phyloP scores from a whole-genome alignment of 1,140 invertebrate species.

The Trypoxylus dichotomus region DNA sequence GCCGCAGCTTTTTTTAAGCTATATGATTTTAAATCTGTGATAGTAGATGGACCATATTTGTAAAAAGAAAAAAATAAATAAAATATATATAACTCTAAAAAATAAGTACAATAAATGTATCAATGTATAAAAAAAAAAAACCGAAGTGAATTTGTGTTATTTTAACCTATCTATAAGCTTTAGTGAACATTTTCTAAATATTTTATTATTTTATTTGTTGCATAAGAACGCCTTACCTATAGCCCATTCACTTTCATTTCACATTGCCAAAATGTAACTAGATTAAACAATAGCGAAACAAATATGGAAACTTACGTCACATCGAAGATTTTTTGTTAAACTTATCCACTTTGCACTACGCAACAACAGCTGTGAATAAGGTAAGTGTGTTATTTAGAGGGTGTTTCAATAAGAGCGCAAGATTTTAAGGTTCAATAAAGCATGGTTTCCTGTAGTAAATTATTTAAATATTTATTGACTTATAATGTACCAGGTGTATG shows the following conservation, averaged over 20 bases:
- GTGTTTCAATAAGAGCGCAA: no score
- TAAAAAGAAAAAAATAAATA: conserved; percentile 45
- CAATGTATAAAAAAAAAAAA: conserved; percentile 40
- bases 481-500: no score
- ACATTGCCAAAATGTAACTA: no score
- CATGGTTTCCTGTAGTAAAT: no score
- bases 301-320: no score
- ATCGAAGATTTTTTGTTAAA: no score
- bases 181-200: neutral
- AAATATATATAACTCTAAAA: conserved; percentile 45
- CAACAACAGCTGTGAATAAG: no score
- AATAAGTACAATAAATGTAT: conserved; percentile 52
- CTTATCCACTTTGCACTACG: no score
- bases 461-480: no score
- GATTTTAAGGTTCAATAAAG: no score
- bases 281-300: neutral
- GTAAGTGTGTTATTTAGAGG: no score
- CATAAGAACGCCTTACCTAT: neutral
- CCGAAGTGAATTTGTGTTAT: neutral
- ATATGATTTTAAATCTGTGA: conserved; percentile 53
- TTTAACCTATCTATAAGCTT: neutral
- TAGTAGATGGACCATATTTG: conserved; percentile 55
- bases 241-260: no score
- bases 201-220: neutral
- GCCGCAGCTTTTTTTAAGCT: conserved; percentile 41